Evolutionary conservation across 1,140 invertebrate genomes (phyloP).

Genomic region (Hypothenemus hampei): DNA sequence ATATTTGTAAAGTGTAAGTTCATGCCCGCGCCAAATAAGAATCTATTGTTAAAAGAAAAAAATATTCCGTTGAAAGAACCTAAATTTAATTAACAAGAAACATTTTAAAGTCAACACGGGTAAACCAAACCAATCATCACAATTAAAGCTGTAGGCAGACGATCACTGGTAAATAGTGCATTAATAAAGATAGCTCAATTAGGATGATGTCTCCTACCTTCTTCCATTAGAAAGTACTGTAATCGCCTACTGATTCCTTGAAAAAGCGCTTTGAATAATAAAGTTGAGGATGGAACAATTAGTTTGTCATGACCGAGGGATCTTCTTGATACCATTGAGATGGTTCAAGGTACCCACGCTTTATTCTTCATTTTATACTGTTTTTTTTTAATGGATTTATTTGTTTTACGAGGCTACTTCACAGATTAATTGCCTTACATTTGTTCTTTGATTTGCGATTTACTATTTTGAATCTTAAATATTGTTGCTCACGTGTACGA

Average conservation of each 20-base stretch:
- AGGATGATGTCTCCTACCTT: slow-evolving; percentile 31
- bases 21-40: too few relatives aligned
- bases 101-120: too few relatives aligned
- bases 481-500: slow-evolving; percentile 8
- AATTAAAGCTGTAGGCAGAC: slow-evolving; percentile 5
- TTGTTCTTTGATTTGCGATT: neutral
- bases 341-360: slow-evolving; percentile 9
- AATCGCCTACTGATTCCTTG: slow-evolving; percentile 27
- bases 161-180: slow-evolving; percentile 13
- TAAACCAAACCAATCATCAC: too few relatives aligned
- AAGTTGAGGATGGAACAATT: slow-evolving; percentile 26
- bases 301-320: slow-evolving; percentile 13
- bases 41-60: too few relatives aligned
- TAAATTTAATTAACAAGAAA: too few relatives aligned
- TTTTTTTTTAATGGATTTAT: neutral
- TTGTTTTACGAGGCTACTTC: neutral
- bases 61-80: too few relatives aligned
- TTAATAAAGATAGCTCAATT: slow-evolving; percentile 34
- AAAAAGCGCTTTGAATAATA: slow-evolving; percentile 28
- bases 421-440: neutral
- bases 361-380: slow-evolving; percentile 1
- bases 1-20: slow-evolving; percentile 3
- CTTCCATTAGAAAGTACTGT: slow-evolving; percentile 31
- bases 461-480: neutral
- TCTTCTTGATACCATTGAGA: slow-evolving; percentile 20